These are phyloP conservation scores for Drosophila subobscura DNA, from an alignment of 1,140 invertebrate species.

Conservation along the genomic window DNA sequence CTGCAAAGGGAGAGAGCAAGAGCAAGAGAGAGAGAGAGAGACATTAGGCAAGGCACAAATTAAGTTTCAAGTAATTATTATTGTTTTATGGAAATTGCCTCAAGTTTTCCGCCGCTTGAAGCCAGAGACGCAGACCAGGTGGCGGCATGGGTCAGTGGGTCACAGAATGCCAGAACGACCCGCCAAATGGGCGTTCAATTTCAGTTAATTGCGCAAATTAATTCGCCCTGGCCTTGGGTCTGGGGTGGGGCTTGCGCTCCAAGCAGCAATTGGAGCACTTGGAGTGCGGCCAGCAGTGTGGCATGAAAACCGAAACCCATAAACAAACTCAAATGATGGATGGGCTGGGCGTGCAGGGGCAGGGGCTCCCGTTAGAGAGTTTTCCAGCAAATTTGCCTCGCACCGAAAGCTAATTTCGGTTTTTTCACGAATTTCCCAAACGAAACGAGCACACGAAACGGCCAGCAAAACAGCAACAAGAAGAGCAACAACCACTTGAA, in stretches of 20 bases:
- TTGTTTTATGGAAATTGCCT: slow-evolving; percentile 21
- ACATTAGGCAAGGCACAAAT: no score
- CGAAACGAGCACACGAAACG: slow-evolving; percentile 64
- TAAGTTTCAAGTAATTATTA: slow-evolving; percentile 5
- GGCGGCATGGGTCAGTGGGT: slow-evolving; percentile 30
- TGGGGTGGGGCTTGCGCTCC: slow-evolving; percentile 3
- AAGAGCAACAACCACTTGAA: slow-evolving; percentile 20
- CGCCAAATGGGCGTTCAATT: slow-evolving; percentile 74
- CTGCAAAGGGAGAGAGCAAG: slow-evolving; percentile 85
- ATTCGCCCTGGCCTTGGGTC: slow-evolving; percentile 66
- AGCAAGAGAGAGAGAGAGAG: no score
- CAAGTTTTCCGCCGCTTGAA: slow-evolving; percentile 7
- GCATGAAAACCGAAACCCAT: slow-evolving; percentile 66
- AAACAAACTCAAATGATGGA: slow-evolving; percentile 36
- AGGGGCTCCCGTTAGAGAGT: slow-evolving; percentile 32
- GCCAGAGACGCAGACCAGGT: slow-evolving; percentile 10
- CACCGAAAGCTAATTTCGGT: slow-evolving; percentile 71
- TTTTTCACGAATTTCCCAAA: slow-evolving; percentile 78
- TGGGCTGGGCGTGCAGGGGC: neutral
- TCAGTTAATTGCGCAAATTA: slow-evolving; percentile 77
- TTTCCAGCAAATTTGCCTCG: slow-evolving; percentile 63
- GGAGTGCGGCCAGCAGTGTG: slow-evolving; percentile 16
- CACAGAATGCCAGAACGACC: slow-evolving; percentile 45
- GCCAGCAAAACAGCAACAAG: slow-evolving; percentile 14
- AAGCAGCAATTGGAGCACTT: slow-evolving; percentile 57